phyloP scores from a whole-genome alignment of 2,113 vertebrate genomes.

The Ptilonorhynchus violaceus region DNA sequence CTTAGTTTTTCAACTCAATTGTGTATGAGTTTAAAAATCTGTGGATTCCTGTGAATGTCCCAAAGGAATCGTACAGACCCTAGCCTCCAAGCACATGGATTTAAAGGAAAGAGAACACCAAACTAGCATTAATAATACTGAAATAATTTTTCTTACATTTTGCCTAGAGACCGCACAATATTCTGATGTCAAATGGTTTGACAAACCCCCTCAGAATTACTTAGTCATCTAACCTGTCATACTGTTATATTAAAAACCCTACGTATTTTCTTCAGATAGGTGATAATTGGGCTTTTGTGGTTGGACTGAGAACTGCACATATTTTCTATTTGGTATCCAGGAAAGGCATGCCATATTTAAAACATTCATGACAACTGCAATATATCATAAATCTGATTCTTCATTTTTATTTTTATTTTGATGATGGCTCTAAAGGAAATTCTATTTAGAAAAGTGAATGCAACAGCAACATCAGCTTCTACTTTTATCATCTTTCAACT shows the following conservation, averaged over 20 bases:
- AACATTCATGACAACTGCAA: background rate
- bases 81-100: background rate
- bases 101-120: background rate
- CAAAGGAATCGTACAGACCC: background rate
- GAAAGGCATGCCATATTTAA: background rate
- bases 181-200: background rate
- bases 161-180: accelerated
- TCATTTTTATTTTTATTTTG: background rate
- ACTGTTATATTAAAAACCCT: background rate
- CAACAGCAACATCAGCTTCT: background rate
- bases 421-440: background rate
- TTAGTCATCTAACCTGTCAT: background rate
- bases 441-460: background rate
- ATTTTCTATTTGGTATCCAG: background rate
- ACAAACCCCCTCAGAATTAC: background rate
- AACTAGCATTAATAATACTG: background rate
- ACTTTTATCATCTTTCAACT: background rate
- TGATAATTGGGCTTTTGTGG: background rate
- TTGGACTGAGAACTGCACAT: background rate
- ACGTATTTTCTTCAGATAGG: background rate
- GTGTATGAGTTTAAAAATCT: background rate
- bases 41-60: background rate
- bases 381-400: background rate
- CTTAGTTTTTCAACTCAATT: background rate
- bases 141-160: background rate